Evolutionary conservation across 2,113 vertebrate genomes (phyloP), one percentile per base, ranked within the genome.

Genomic region (Phaethornis superciliosus): DNA sequence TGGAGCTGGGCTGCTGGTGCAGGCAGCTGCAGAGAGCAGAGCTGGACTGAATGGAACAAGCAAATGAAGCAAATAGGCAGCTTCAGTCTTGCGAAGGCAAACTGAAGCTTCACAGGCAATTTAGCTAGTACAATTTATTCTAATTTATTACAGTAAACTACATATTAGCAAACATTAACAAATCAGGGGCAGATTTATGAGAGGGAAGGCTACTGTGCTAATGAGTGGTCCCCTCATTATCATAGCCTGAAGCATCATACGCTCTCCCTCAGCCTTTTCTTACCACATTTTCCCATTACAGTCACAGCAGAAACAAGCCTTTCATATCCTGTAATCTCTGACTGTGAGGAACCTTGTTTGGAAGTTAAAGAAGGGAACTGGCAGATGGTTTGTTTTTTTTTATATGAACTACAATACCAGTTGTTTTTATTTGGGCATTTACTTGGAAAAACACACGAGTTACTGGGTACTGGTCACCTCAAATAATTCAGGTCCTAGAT

Each of bases 101-200:
- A 47, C 78, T 89, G 59, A 63, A 75, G 16, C 93, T 95, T 89
- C 79, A 80, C 71, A 91, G 85, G 68, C 79, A 52, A 94, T 95
- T 96, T 85, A 95, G 79, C 68, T 67, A 40, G 68, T 74, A 68
- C 71, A 74, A 78, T 81, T 94, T 67, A 94, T 95, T 94, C 59
- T 93, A 80, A 93, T 94, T 95, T 94, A 93, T 95, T 89, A 64
- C 64, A 75, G 91, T 93, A 90, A 97, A 94, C 79, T 89, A 83
- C 60, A 44, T 89, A 85, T 83, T 95, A 96, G 93, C 49, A 83
- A 95, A 81, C 71, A 70, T 94, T 94, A 92, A 96, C 72, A 93
- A 90, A 83, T 90, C 60, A 90, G 90, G 72, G 79, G 69, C 77
- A 95, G 90, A 95, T 94, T 96, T 93, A 86, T 78, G 88, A 75